A percentile compares a stretch with the other conserved stretches of the same genome.
These are phyloP conservation scores for Bungarus multicinctus DNA, from an alignment of 2,113 vertebrate species.

Conservation along the genomic window DNA sequence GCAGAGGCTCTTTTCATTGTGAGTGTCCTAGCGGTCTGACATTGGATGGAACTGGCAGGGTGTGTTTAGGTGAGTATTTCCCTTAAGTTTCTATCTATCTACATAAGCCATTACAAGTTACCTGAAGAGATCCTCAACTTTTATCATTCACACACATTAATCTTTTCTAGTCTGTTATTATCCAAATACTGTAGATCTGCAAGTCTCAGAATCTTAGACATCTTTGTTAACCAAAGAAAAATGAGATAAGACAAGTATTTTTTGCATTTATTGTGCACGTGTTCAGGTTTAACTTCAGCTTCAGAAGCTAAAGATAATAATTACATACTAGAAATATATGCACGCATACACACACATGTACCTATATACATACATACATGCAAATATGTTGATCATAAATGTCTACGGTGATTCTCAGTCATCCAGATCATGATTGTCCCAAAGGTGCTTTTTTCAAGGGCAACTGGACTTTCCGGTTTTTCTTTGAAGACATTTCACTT, in stretches of 20 bases:
- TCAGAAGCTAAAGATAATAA: not conserved
- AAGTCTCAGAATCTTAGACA: not conserved
- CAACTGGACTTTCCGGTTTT: too few species aligned
- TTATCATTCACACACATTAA: not conserved
- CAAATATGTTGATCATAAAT: not conserved
- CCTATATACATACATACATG: too few species aligned
- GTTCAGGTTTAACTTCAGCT: not conserved
- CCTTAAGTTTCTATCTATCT: not conserved
- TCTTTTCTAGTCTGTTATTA: not conserved
- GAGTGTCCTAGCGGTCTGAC: constrained; percentile 74
- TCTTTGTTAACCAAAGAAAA: not conserved
- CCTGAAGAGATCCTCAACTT: not conserved
- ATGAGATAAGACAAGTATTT: not conserved
- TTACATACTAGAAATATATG: not conserved
- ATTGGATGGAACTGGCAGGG: constrained; percentile 67
- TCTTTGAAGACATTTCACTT: too few species aligned
- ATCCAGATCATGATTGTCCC: too few species aligned
- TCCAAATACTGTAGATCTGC: not conserved
- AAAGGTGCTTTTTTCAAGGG: too few species aligned
- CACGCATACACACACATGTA: not conserved
- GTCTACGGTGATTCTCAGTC: too few species aligned
- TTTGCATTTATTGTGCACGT: not conserved
- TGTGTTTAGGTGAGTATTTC: constrained; percentile 72
- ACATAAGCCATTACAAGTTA: not conserved
- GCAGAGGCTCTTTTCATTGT: constrained; percentile 74